phyloP scores from a whole-genome alignment of 1,140 invertebrate genomes.

The Odontomachus brunneus region DNA sequence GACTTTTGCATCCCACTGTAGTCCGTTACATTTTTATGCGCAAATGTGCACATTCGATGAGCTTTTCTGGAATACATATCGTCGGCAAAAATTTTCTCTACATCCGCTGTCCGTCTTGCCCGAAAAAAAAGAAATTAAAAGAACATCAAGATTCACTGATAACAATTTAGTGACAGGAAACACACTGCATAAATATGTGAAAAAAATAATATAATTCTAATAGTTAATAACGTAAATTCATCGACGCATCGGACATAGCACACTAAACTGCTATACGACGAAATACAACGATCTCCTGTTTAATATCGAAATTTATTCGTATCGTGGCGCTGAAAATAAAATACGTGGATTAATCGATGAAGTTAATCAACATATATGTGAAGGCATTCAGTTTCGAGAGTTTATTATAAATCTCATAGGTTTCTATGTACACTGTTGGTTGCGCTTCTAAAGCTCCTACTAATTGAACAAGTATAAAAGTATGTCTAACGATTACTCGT shows the following conservation, averaged over 20 bases:
- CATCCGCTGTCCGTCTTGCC: neutral
- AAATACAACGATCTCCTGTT: conserved; percentile 2
- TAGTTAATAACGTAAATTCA: conserved; percentile 1
- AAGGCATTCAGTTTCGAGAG: conserved; percentile 36
- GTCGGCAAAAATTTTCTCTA: neutral
- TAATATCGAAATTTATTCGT: conserved; percentile 13
- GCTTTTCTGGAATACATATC: neutral
- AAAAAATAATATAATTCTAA: neutral
- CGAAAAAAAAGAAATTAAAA: neutral
- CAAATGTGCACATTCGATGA: neutral
- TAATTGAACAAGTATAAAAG: conserved; percentile 67
- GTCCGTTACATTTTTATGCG: neutral
- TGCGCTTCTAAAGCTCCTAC: conserved; percentile 48
- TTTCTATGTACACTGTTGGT: conserved; percentile 75
- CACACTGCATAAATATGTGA: neutral
- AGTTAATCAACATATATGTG: conserved; percentile 7
- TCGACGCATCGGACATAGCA: too few relatives aligned
- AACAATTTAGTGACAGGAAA: neutral
- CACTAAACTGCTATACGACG: neutral
- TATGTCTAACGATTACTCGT: conserved; percentile 22
- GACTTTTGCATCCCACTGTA: neutral
- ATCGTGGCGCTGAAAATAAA: neutral
- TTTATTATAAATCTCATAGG: conserved; percentile 79
- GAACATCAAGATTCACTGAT: too few relatives aligned
- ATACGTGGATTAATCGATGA: neutral